phyloP scores from a whole-genome alignment of 1,140 invertebrate genomes.

The Pollicipes pollicipes region DNA sequence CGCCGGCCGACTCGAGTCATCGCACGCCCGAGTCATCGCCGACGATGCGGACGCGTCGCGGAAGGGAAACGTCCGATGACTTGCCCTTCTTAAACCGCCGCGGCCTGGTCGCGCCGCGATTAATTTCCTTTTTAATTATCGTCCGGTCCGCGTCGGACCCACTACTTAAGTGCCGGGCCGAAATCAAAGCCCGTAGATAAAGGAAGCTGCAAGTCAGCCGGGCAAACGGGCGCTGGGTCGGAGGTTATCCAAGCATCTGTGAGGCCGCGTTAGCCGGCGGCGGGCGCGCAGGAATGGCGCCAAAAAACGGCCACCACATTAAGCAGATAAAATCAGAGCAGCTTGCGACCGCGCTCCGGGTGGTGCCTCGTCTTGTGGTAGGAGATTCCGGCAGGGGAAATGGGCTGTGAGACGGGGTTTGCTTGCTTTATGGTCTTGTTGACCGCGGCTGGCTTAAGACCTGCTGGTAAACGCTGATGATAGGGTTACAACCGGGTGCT shows the following conservation, averaged over 20 bases:
- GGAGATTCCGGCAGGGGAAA: background rate
- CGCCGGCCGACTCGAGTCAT: no score
- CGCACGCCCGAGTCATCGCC: background rate
- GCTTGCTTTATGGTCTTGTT: background rate
- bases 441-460: no score
- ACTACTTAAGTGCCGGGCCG: background rate
- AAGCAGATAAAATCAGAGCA: background rate
- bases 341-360: background rate
- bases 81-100: background rate
- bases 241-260: background rate
- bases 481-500: no score
- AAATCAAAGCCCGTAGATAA: slow-evolving; percentile 2
- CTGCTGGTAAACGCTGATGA: no score
- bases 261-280: background rate
- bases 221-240: background rate
- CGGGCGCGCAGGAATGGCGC: background rate
- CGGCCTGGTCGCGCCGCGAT: background rate
- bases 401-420: background rate
- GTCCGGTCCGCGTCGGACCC: background rate
- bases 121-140: background rate
- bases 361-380: no score
- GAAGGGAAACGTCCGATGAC: background rate
- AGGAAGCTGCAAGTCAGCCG: background rate
- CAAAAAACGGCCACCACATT: background rate
- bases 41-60: no score